These are phyloP conservation scores for Diploptera punctata DNA, from an alignment of 2,888 invertebrate species.

Conservation along the genomic window DNA sequence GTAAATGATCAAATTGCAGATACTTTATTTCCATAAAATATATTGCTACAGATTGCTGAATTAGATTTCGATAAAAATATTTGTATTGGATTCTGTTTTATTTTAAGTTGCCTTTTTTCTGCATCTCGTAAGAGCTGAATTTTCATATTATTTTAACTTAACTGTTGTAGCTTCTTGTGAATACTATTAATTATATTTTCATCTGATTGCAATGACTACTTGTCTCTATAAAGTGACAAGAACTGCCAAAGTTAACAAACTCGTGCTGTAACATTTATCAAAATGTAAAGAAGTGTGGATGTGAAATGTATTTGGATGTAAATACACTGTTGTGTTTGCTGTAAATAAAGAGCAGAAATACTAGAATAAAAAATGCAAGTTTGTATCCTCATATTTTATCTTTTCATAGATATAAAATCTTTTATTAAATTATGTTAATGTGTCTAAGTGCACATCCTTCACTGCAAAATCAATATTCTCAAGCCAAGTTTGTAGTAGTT, in stretches of 20 bases:
- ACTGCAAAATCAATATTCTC: too few species aligned
- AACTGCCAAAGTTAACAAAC: slow-evolving; percentile 16
- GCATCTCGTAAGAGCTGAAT: neutral
- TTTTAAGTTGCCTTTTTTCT: neutral
- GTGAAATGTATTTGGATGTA: slow-evolving; percentile 13
- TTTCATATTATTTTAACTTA: neutral
- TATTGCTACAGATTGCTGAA: neutral
- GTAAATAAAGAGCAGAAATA: neutral
- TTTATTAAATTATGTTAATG: too few species aligned
- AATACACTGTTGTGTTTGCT: neutral
- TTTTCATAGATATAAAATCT: too few species aligned
- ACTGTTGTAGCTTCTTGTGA: neutral
- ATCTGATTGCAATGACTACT: too few species aligned
- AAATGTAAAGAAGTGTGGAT: slow-evolving; percentile 1
- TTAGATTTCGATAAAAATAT: neutral
- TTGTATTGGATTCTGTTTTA: neutral
- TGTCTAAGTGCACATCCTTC: too few species aligned
- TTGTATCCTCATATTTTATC: too few species aligned
- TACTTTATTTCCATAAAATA: neutral
- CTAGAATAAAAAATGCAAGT: slow-evolving; percentile 4
- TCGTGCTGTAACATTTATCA: too few species aligned
- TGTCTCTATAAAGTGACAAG: too few species aligned
- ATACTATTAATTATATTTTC: too few species aligned
- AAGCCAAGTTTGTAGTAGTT: too few species aligned
- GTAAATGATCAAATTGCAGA: neutral